A percentile compares a stretch with the other conserved stretches of the same genome.
phyloP scores from a whole-genome alignment of 2,888 invertebrate genomes.

The Apamea anceps region DNA sequence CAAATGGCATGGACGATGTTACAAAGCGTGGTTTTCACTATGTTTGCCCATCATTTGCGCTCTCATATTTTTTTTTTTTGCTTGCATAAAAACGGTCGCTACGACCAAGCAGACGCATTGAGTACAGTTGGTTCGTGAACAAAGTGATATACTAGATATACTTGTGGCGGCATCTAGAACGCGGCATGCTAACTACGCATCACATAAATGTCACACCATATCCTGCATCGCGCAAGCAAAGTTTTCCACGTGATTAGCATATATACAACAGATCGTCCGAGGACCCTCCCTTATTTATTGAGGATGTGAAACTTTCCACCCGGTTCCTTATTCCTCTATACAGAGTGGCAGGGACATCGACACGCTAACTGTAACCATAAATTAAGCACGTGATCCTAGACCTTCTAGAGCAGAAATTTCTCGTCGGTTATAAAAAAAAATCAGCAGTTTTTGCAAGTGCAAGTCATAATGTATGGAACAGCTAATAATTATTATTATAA shows the following conservation, averaged over 20 bases:
- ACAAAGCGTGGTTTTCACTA: not conserved
- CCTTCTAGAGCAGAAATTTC: too few species aligned
- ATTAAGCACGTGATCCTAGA: too few species aligned
- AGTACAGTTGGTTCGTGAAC: not conserved
- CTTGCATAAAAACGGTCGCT: not conserved
- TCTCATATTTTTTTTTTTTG: not conserved
- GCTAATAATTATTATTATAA: too few species aligned
- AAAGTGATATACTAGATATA: not conserved
- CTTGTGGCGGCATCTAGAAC: not conserved
- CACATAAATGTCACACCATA: not conserved
- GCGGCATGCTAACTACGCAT: not conserved
- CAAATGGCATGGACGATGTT: not conserved
- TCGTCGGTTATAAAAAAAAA: too few species aligned
- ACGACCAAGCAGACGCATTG: not conserved
- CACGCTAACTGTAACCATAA: too few species aligned
- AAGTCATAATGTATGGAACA: too few species aligned
- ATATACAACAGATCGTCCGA: not conserved
- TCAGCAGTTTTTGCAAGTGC: too few species aligned
- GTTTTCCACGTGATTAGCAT: not conserved
- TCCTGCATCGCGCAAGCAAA: not conserved
- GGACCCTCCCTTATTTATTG: not conserved
- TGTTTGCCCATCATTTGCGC: not conserved
- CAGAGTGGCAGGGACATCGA: too few species aligned
- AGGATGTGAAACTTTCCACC: not conserved
- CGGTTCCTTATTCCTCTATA: not conserved